Percentiles rank a stretch among this genome's conserved stretches.
phyloP scores from a whole-genome alignment of 2,113 vertebrate genomes.

The Sander vitreus region DNA sequence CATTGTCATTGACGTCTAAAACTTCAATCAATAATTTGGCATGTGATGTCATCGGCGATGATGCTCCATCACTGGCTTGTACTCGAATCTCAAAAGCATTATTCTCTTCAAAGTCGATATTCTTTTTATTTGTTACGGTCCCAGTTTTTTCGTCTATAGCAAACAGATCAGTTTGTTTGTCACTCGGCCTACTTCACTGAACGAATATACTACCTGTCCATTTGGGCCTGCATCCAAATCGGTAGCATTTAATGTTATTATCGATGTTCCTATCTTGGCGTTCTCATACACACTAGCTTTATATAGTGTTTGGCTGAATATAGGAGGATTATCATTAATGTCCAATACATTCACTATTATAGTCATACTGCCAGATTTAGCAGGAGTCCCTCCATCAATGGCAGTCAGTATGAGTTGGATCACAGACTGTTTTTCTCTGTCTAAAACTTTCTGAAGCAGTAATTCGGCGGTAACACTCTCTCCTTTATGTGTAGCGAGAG shows the following conservation, averaged over 20 bases:
- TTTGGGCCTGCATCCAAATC: slow-evolving; percentile 89
- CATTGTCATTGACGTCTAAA: slow-evolving; percentile 83
- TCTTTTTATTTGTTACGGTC: slow-evolving; percentile 50
- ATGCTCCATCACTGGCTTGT: slow-evolving; percentile 87
- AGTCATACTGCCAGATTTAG: slow-evolving; percentile 79
- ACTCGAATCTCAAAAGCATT: slow-evolving; percentile 86
- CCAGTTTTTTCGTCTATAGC: slow-evolving; percentile 62
- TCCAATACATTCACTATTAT: slow-evolving; percentile 87
- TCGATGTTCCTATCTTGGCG: slow-evolving; percentile 72
- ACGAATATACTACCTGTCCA: slow-evolving; percentile 85
- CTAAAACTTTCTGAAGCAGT: slow-evolving; percentile 86
- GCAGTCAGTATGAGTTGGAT: slow-evolving; percentile 86
- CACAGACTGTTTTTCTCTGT: slow-evolving; percentile 86
- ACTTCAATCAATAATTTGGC: slow-evolving; percentile 87
- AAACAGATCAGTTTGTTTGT: slow-evolving; percentile 82
- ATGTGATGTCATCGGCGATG: slow-evolving; percentile 78
- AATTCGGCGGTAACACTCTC: slow-evolving; percentile 73
- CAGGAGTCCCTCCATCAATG: slow-evolving; percentile 88
- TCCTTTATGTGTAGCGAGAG: slow-evolving; percentile 70
- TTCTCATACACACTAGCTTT: slow-evolving; percentile 87
- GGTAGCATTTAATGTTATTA: slow-evolving; percentile 87
- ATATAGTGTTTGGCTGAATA: slow-evolving; percentile 84
- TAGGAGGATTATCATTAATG: slow-evolving; percentile 87
- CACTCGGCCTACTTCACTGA: slow-evolving; percentile 76
- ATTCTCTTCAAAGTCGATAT: slow-evolving; percentile 84